phyloP scores from a whole-genome alignment of 2,888 invertebrate genomes.

The Stenoptilia bipunctidactyla region DNA sequence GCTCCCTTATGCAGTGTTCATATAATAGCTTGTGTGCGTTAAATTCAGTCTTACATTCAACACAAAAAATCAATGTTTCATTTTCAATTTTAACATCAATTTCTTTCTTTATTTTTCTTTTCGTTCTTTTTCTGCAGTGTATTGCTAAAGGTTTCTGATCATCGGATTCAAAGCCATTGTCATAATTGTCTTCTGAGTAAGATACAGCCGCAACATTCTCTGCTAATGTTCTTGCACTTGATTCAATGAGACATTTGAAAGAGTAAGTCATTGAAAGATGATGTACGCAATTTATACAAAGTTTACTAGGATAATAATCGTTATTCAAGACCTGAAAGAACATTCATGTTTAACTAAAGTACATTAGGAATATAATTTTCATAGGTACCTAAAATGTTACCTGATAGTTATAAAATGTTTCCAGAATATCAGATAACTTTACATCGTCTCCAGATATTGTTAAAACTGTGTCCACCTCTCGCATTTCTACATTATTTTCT shows the following conservation, averaged over 20 bases:
- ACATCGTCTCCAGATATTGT: slow-evolving; percentile 43
- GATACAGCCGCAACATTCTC: slow-evolving; percentile 16
- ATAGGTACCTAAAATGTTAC: slow-evolving; percentile 22
- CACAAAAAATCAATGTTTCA: slow-evolving; percentile 41
- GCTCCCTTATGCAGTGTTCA: slow-evolving; percentile 44
- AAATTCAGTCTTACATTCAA: slow-evolving; percentile 52
- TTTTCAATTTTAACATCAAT: slow-evolving; percentile 21
- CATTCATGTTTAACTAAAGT: not conserved
- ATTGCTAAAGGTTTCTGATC: slow-evolving; percentile 26
- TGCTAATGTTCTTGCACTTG: slow-evolving; percentile 36
- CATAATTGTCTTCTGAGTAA: slow-evolving; percentile 30
- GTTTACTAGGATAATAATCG: slow-evolving; percentile 34
- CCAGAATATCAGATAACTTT: slow-evolving; percentile 42
- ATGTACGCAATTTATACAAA: slow-evolving; percentile 56
- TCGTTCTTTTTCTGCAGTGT: slow-evolving; percentile 14
- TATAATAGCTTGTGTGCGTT: slow-evolving; percentile 30
- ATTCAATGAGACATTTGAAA: slow-evolving; percentile 52
- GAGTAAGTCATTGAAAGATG: slow-evolving; percentile 59
- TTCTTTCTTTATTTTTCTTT: slow-evolving; percentile 18
- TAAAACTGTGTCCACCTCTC: slow-evolving; percentile 36
- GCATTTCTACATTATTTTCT: slow-evolving; percentile 43
- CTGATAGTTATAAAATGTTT: slow-evolving; percentile 48
- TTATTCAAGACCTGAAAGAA: slow-evolving; percentile 33
- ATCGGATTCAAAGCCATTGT: slow-evolving; percentile 36
- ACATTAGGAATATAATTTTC: not conserved